Evolutionary conservation across 2,888 invertebrate species (phyloP).

Genomic region (Eumerus sabulonum): DNA sequence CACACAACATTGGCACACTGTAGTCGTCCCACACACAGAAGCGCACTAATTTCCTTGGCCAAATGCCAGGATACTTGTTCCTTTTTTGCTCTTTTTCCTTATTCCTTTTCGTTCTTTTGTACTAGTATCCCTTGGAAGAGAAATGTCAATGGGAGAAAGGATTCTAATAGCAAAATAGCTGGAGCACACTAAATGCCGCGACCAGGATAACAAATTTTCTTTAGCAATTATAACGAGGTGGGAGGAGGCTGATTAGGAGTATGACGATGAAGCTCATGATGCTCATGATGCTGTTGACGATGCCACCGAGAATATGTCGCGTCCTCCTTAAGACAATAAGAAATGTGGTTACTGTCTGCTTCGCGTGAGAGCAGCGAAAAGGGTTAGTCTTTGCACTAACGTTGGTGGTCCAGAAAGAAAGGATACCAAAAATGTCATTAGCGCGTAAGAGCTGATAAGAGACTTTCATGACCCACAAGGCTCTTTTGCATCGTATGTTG

Average conservation of each 20-base stretch:
- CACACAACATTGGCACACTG: conserved; percentile 24
- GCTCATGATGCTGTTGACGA: conserved; percentile 5
- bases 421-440: conserved; percentile 24
- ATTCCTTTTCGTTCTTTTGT: background rate
- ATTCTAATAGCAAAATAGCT: conserved; percentile 37
- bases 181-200: conserved; percentile 45
- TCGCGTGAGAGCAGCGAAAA: conserved; percentile 19
- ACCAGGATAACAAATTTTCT: conserved; percentile 45
- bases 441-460: conserved; percentile 5
- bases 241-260: conserved; percentile 4
- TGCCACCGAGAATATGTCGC: conserved; percentile 16
- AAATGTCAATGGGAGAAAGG: conserved; percentile 33
- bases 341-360: background rate
- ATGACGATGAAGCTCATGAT: background rate
- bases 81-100: background rate
- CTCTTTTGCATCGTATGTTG: conserved; percentile 21
- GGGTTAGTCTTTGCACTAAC: conserved; percentile 16
- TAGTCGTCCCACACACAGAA: conserved; percentile 31
- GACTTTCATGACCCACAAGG: background rate
- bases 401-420: conserved; percentile 37
- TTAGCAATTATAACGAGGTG: conserved; percentile 41
- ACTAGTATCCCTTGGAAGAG: background rate
- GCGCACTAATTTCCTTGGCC: conserved; percentile 38
- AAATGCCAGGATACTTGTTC: conserved; percentile 17
- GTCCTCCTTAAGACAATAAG: conserved; percentile 33